Percentiles rank a stretch among this genome's conserved stretches.
phyloP scores from a whole-genome alignment of 1,140 invertebrate genomes.

The Zelostemma sp. region DNA sequence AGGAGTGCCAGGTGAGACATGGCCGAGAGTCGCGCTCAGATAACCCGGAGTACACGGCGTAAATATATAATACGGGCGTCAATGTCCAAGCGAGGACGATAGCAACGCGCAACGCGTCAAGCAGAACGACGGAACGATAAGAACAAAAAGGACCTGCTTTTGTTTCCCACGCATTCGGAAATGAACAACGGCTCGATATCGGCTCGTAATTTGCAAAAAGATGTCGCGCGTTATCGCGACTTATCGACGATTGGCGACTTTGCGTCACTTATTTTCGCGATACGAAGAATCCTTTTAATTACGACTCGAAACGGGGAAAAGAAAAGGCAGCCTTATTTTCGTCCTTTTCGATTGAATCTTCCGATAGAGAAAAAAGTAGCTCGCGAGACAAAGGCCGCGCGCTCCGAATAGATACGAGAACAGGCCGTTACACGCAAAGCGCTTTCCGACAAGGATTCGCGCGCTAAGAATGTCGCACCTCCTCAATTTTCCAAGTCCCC shows the following conservation, averaged over 20 bases:
- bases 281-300: slow-evolving; percentile 19
- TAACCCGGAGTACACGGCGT: slow-evolving; percentile 32
- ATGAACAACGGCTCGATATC: slow-evolving; percentile 14
- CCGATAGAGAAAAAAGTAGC: slow-evolving; percentile 47
- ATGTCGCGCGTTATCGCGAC: too few species aligned
- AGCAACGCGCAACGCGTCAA: slow-evolving; percentile 46
- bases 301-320: slow-evolving; percentile 3
- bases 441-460: slow-evolving; percentile 27
- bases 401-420: slow-evolving; percentile 44
- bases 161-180: slow-evolving; percentile 46
- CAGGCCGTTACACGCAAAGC: slow-evolving; percentile 36
- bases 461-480: slow-evolving; percentile 20
- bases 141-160: slow-evolving; percentile 25
- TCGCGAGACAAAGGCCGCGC: slow-evolving; percentile 39
- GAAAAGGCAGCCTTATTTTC: slow-evolving; percentile 42
- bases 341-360: slow-evolving; percentile 40
- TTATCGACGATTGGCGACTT: background rate
- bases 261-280: background rate
- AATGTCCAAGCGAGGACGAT: slow-evolving; percentile 46
- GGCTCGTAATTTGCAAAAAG: slow-evolving; percentile 1
- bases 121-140: slow-evolving; percentile 51
- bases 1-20: slow-evolving; percentile 45
- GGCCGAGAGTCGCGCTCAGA: slow-evolving; percentile 28
- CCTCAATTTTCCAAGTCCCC: slow-evolving; percentile 17
- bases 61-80: slow-evolving; percentile 53